Conservation (phyloP, 2,888 invertebrate genomes). For the Idaea dimidiata region DNA sequence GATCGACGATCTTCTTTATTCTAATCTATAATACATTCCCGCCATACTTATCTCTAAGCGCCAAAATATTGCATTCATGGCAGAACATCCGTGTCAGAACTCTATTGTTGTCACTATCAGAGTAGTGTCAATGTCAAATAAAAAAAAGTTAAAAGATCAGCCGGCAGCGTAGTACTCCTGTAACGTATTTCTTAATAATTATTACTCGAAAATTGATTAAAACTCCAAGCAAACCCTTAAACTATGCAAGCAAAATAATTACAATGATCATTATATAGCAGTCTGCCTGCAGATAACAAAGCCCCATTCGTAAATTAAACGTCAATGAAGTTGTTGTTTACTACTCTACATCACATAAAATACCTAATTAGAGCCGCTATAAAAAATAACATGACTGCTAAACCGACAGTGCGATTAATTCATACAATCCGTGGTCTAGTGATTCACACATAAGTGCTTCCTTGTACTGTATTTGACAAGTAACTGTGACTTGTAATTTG, state of each 20-base stretch:
- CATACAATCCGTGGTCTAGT: constrained; percentile 1
- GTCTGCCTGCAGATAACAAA: not conserved
- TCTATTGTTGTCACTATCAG: too few species aligned
- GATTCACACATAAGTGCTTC: constrained; percentile 1
- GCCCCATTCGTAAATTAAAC: not conserved
- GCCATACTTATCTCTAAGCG: too few species aligned
- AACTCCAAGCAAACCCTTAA: not conserved
- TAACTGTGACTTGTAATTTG: not conserved
- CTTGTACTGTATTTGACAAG: not conserved
- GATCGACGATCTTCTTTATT: too few species aligned
- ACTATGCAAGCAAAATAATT: not conserved
- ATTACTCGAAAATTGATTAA: too few species aligned
- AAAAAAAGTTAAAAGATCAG: too few species aligned
- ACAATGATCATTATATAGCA: not conserved
- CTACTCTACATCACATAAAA: not conserved
- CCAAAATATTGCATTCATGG: too few species aligned
- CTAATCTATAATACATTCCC: too few species aligned
- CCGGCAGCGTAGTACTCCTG: too few species aligned
- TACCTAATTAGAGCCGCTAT: not conserved
- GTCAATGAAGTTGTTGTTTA: not conserved
- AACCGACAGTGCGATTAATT: not conserved
- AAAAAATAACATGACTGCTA: not conserved
- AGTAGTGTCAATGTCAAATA: too few species aligned
- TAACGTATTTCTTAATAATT: too few species aligned
- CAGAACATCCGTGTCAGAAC: too few species aligned